phyloP scores from a whole-genome alignment of 2,113 vertebrate species.

The Oncorhynchus tshawytscha region DNA sequence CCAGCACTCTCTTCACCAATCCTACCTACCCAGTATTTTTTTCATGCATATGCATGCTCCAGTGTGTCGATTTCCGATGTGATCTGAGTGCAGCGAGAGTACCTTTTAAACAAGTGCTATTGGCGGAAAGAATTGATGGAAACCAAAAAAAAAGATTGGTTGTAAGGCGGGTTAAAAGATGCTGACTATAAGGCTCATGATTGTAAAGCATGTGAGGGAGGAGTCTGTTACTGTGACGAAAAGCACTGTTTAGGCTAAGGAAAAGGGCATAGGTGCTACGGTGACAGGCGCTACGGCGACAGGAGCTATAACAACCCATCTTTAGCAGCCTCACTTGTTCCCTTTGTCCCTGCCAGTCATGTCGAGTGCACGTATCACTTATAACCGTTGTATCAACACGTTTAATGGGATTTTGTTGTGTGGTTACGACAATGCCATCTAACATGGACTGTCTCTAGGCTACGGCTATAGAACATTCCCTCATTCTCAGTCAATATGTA shows the following conservation, averaged over 20 bases:
- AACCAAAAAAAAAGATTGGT: constrained; percentile 33
- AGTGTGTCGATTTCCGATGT: not conserved
- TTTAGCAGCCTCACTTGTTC: constrained; percentile 35
- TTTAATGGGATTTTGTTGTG: constrained; percentile 21
- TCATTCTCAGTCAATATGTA: constrained; percentile 33
- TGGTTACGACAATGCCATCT: not conserved
- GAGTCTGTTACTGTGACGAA: not conserved
- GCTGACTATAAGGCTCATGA: not conserved
- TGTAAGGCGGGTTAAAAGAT: not conserved
- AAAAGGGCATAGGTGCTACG: not conserved
- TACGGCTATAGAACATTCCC: not conserved
- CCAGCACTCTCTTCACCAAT: not conserved
- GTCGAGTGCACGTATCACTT: not conserved
- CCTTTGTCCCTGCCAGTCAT: not conserved
- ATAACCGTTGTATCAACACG: not conserved
- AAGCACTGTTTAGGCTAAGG: not conserved
- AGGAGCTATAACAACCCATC: constrained; percentile 23
- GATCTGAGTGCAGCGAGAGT: not conserved
- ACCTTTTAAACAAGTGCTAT: constrained; percentile 9
- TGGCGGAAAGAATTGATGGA: constrained; percentile 25
- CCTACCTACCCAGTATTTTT: constrained; percentile 8
- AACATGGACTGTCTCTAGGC: not conserved
- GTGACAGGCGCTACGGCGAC: too few relatives aligned
- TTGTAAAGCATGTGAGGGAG: not conserved
- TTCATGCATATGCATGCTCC: not conserved